Evolutionary conservation across 1,140 invertebrate genomes (phyloP), one percentile per base, ranked within the genome.

Genomic region (Goniozus legneri): DNA sequence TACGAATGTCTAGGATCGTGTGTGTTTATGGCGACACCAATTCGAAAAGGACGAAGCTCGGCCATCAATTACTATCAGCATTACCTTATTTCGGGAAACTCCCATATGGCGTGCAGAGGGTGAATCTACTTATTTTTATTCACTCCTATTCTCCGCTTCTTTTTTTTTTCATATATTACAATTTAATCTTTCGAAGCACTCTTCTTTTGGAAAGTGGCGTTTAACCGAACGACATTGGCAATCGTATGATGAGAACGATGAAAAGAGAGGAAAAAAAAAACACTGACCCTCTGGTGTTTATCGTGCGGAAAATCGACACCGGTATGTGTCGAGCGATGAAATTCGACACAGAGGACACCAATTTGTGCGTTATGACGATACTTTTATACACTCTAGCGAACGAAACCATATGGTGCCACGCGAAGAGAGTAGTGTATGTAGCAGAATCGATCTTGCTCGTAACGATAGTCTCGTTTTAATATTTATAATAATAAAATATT

Each of bases 1-100:
- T n/a, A n/a, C n/a, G n/a, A n/a, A n/a, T n/a, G n/a, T n/a, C n/a
- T n/a, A n/a, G n/a, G n/a, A n/a, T n/a, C n/a, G n/a, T n/a, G n/a
- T n/a, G n/a, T n/a, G n/a, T 65, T 64, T 54, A 58, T 40, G 53
- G 52, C 55, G 62, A 67, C 58, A 62, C 54, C 57, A 67, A 56
- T 60, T 67, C 58, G 58, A 52, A 56, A 56, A 54, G 50, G 53
- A 54, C 58, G 49, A 60, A 60, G 54, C 54, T 57, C 40, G 55
- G 54, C 51, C 65, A 69, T 70, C 65, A 69, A 70, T 71, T 69
- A 69, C 67, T 68, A 69, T 71, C 67, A 71, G 60, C 63, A 64
- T 71, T 69, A 67, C 58, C n/a, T 64, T 63, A 67, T 66, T 64
- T 63, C 58, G 56, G 56, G 58, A 59, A 51, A 50, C 65, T 64